Conservation (phyloP, 2,888 invertebrate species). For the Euproctis similis region DNA sequence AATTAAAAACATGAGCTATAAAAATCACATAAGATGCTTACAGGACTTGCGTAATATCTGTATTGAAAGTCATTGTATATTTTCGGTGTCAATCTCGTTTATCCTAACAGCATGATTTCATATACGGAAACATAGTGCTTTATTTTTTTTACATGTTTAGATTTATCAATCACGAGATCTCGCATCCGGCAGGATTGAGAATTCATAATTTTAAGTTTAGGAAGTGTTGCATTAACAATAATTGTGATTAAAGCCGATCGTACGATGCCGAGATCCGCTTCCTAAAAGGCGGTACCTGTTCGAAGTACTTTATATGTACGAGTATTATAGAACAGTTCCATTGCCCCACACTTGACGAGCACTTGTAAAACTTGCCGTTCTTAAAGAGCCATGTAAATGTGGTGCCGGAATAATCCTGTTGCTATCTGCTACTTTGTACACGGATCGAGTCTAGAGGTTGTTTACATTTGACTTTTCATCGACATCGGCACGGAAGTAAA, state of each 20-base stretch:
- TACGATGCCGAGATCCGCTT: slow-evolving; percentile 59
- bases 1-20: neutral
- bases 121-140: slow-evolving; percentile 56
- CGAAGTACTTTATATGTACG: too few relatives aligned
- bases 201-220: slow-evolving; percentile 55
- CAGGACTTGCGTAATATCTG: slow-evolving; percentile 20
- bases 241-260: slow-evolving; percentile 43
- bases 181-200: slow-evolving; percentile 61
- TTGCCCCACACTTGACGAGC: slow-evolving; percentile 28
- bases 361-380: slow-evolving; percentile 18
- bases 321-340: slow-evolving; percentile 32
- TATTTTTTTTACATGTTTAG: slow-evolving; percentile 32
- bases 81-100: slow-evolving; percentile 30
- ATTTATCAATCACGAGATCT: slow-evolving; percentile 51
- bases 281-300: slow-evolving; percentile 41
- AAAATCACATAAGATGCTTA: slow-evolving; percentile 9
- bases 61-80: slow-evolving; percentile 14
- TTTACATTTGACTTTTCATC: slow-evolving; percentile 74
- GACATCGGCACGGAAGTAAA: slow-evolving; percentile 63
- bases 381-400: slow-evolving; percentile 34
- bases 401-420: slow-evolving; percentile 29
- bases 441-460: slow-evolving; percentile 56
- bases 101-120: slow-evolving; percentile 46
- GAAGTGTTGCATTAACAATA: slow-evolving; percentile 61
- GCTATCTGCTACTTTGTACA: slow-evolving; percentile 42